phyloP scores from a whole-genome alignment of 2,797 vertebrate genomes.

The Synaphobranchus kaupii region DNA sequence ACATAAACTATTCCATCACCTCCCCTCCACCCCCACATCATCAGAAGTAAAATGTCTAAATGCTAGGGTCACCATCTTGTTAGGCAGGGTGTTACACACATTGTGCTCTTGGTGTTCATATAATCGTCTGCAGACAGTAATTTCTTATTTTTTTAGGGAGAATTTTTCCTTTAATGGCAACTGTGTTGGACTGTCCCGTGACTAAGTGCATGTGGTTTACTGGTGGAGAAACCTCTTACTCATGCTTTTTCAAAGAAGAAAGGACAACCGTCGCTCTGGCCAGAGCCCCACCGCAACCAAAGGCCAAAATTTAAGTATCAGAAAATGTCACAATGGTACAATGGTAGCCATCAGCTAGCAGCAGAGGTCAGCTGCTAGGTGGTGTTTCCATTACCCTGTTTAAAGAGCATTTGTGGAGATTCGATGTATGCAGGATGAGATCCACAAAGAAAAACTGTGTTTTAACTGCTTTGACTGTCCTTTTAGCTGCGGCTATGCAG shows the following conservation, averaged over 20 bases:
- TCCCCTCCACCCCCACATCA: not conserved
- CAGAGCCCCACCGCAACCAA: not conserved
- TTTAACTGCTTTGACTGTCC: not conserved
- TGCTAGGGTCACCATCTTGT: not conserved
- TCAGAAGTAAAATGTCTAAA: not conserved
- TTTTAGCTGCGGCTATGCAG: not conserved
- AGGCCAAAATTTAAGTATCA: not conserved
- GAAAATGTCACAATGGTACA: slow-evolving; percentile 32
- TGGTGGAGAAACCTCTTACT: slow-evolving; percentile 60
- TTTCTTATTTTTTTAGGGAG: not conserved
- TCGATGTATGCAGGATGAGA: not conserved
- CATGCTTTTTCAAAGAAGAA: slow-evolving; percentile 59
- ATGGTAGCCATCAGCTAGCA: not conserved
- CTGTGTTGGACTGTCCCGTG: slow-evolving; percentile 62
- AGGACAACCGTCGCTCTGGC: slow-evolving; percentile 54
- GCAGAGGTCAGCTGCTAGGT: not conserved
- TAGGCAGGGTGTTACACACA: not conserved
- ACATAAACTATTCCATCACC: not conserved
- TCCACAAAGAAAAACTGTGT: not conserved
- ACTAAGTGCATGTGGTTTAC: slow-evolving; percentile 57
- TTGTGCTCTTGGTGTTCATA: not conserved
- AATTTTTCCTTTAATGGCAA: slow-evolving; percentile 40
- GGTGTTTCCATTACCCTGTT: not conserved
- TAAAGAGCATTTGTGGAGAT: not conserved
- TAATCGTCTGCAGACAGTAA: not conserved